Evolutionary conservation across 2,888 invertebrate species (phyloP).

Genomic region (Plagodis dolabraria): DNA sequence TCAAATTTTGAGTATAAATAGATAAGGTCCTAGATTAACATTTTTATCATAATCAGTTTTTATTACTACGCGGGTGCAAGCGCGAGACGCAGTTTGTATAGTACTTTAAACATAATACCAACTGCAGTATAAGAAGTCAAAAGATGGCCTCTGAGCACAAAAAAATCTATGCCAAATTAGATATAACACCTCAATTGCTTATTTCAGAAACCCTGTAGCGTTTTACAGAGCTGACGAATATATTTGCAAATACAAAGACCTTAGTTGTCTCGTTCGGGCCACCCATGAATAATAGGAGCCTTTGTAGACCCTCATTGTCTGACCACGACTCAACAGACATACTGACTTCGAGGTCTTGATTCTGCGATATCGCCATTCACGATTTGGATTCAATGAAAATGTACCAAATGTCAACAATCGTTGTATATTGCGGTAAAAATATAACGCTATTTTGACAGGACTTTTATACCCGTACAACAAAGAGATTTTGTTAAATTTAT

Average conservation of each 20-base stretch:
- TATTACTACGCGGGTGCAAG: no score
- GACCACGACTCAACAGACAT: slow-evolving; percentile 58
- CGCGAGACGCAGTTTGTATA: no score
- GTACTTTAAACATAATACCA: no score
- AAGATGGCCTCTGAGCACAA: background rate
- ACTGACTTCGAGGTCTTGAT: slow-evolving; percentile 60
- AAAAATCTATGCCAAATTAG: slow-evolving; percentile 16
- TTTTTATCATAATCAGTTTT: no score
- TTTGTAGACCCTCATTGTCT: slow-evolving; percentile 53
- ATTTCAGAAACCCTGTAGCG: slow-evolving; percentile 48
- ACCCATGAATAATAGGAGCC: slow-evolving; percentile 70
- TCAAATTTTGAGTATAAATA: no score
- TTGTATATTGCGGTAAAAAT: slow-evolving; percentile 32
- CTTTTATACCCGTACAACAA: slow-evolving; percentile 18
- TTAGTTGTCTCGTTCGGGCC: slow-evolving; percentile 56
- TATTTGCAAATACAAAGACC: slow-evolving; percentile 62
- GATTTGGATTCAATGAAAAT: slow-evolving; percentile 40
- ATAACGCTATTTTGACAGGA: slow-evolving; percentile 31
- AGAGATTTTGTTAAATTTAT: slow-evolving; percentile 21
- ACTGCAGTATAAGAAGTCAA: no score
- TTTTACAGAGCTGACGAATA: slow-evolving; percentile 66
- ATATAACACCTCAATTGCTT: slow-evolving; percentile 21
- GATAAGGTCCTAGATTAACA: no score
- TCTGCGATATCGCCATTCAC: slow-evolving; percentile 50
- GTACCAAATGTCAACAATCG: slow-evolving; percentile 35